Percentiles rank a stretch among this genome's conserved stretches.
Evolutionary conservation across 2,888 invertebrate genomes (phyloP).

Genomic region (Liposcelis brunnea): DNA sequence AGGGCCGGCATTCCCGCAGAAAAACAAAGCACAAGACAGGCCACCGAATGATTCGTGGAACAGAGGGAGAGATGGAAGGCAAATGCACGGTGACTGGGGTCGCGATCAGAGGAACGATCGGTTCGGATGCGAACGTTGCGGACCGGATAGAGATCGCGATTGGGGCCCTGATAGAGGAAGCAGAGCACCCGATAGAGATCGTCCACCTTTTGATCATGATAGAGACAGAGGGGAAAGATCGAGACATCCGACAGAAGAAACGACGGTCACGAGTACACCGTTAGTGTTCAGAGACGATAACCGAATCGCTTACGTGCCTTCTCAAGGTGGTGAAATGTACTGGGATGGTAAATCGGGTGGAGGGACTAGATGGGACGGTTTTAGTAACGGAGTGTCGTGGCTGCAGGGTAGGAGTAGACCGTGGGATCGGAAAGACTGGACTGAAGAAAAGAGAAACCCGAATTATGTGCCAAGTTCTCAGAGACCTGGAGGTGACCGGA

Average conservation of each 20-base stretch:
- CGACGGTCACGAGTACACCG: background rate
- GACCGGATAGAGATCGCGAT: background rate
- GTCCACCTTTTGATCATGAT: background rate
- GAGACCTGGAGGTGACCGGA: background rate
- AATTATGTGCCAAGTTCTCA: background rate
- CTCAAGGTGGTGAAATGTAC: too few species aligned
- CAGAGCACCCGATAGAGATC: background rate
- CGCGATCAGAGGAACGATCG: conserved; percentile 2
- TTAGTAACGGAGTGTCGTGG: conserved; percentile 6
- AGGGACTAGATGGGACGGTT: conserved; percentile 4
- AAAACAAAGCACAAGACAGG: conserved; percentile 1
- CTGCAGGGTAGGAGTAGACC: background rate
- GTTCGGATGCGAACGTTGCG: background rate
- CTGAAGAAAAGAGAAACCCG: background rate
- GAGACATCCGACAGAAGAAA: background rate
- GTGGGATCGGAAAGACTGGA: conserved; percentile 6
- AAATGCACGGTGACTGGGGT: background rate
- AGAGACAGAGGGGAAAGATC: background rate
- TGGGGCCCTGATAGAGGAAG: background rate
- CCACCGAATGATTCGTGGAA: background rate
- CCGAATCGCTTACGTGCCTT: background rate
- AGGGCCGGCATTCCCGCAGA: conserved; percentile 10
- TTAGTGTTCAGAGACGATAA: background rate
- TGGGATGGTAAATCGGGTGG: background rate
- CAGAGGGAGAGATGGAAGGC: background rate